These are phyloP conservation scores for Ophonus ardosiacus DNA, from an alignment of 2,888 invertebrate species.

Conservation along the genomic window DNA sequence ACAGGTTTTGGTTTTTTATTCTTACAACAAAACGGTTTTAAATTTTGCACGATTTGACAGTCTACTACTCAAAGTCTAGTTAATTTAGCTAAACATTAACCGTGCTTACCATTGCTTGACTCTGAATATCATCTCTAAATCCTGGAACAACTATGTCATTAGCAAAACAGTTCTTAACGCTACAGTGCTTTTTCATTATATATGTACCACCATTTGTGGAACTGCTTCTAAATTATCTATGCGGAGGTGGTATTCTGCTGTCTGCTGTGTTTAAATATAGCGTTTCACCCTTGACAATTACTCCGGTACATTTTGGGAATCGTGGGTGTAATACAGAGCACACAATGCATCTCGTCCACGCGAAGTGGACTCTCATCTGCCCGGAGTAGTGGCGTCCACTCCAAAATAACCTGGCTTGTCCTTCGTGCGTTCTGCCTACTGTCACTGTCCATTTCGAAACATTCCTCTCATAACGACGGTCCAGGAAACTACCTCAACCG, in stretches of 20 bases:
- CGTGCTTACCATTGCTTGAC: no score
- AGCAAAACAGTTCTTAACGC: no score
- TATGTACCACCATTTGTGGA: no score
- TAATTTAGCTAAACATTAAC: no score
- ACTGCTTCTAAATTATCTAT: no score
- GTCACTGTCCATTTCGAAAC: slow-evolving; percentile 44
- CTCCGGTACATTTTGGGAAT: not conserved
- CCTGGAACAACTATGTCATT: no score
- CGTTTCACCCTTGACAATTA: not conserved
- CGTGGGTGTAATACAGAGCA: not conserved
- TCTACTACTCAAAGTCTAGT: no score
- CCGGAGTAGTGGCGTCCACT: not conserved
- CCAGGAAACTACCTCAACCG: slow-evolving; percentile 40
- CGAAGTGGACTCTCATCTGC: slow-evolving; percentile 20
- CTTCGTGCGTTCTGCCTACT: slow-evolving; percentile 10
- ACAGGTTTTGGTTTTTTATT: no score
- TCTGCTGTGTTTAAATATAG: not conserved
- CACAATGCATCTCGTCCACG: not conserved
- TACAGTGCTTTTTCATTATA: no score
- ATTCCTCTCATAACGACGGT: slow-evolving; percentile 51
- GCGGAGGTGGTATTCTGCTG: not conserved
- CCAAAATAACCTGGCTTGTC: slow-evolving; percentile 25
- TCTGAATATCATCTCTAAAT: no score
- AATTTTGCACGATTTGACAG: no score
- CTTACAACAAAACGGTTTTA: no score